Evolutionary conservation across 2,888 invertebrate species (phyloP), one percentile per base, ranked within the genome.

Genomic region (Pseudococcus longispinus): DNA sequence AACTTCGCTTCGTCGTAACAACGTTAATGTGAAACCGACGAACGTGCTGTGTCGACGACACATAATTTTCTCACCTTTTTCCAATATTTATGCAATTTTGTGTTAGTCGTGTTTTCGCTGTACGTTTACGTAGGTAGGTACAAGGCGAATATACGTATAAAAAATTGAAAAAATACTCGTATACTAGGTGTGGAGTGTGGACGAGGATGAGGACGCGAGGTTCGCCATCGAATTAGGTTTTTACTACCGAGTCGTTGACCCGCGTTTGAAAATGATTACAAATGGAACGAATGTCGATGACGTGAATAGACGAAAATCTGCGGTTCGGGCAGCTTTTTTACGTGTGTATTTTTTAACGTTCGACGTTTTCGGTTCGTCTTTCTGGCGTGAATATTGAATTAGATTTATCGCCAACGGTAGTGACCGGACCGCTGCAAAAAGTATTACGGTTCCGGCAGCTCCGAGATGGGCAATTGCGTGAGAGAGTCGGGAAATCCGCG

Each of bases 31-130:
- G 60, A 60, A 60, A 60, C 60, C 60, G 20, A 60, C 60, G 60
- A 60, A 60, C 60, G 60, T 60, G 60, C 60, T 60, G 60, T 60
- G 60, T 60, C 60, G 60, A 60, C 60, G 60, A 60, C 60, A 60
- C 60, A 60, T 60, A 60, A 60, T 60, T 60, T 60, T 60, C 60
- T 60, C 60, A 60, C 60, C 60, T 60, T 60, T 60, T 60, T 60
- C 60, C 60, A 60, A 60, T 60, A 60, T 60, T 60, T 60, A 60
- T 60, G 60, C 60, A 60, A 60, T 60, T 60, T 60, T 60, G 23
- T 23, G 60, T 60, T 60, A 60, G 23, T 60, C 60, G 60, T 60
- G 23, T 60, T 60, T 60, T 23, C 44, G 13, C 44, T 46, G 8
- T 11, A 11, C 44, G 13, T 3, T 11, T 46, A 46, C 44, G 8